Percentiles rank a stretch among this genome's conserved stretches.
Conservation (phyloP, 1,140 invertebrate genomes). For the Bombus ignitus region DNA sequence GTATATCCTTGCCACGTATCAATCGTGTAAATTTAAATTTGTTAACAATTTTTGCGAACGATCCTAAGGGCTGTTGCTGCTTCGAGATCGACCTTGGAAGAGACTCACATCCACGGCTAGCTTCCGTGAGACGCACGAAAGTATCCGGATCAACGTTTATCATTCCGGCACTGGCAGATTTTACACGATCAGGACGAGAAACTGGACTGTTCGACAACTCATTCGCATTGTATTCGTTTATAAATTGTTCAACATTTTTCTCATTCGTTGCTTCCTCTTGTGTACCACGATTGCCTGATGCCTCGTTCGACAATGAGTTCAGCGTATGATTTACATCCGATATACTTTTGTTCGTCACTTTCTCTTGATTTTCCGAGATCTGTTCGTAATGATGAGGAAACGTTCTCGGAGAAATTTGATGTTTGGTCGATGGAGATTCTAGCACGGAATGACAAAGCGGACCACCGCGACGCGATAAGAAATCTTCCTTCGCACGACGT, state of each 20-base stretch:
- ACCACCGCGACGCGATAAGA: slow-evolving; percentile 64
- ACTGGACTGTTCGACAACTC: neutral
- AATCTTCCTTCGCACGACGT: slow-evolving; percentile 69
- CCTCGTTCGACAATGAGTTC: neutral
- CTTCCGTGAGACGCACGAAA: slow-evolving; percentile 81
- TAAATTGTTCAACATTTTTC: no score
- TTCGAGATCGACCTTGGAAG: slow-evolving; percentile 72
- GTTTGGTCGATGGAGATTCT: neutral
- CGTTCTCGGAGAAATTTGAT: neutral
- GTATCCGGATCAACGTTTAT: slow-evolving; percentile 86
- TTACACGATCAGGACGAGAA: slow-evolving; percentile 79
- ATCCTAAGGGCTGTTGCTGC: slow-evolving; percentile 51
- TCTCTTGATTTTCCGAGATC: neutral
- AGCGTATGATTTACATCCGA: neutral
- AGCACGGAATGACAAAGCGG: slow-evolving; percentile 59
- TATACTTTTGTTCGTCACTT: neutral
- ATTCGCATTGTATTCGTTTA: neutral
- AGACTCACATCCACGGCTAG: slow-evolving; percentile 76
- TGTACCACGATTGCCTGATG: no score
- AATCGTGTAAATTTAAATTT: slow-evolving; percentile 85
- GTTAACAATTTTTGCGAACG: slow-evolving; percentile 83
- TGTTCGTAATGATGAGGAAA: neutral
- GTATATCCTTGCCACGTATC: slow-evolving; percentile 79
- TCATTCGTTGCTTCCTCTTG: neutral
- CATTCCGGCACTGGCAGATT: slow-evolving; percentile 89